These are phyloP conservation scores for Beris morrisii DNA, from an alignment of 2,888 invertebrate genomes.

Conservation along the genomic window DNA sequence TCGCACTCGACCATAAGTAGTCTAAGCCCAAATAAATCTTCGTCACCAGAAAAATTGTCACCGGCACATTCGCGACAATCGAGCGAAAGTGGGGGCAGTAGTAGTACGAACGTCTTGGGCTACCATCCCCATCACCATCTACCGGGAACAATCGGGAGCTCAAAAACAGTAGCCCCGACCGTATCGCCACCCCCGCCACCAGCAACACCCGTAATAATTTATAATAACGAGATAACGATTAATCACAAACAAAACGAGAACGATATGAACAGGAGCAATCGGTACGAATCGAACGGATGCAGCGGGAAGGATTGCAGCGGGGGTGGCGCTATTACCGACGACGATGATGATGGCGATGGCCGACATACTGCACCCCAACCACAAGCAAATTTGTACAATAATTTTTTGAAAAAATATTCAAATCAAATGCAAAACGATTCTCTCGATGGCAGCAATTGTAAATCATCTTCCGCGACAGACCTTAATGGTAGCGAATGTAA, in stretches of 20 bases:
- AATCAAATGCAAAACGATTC: conserved; percentile 38
- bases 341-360: conserved; percentile 36
- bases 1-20: conserved; percentile 32
- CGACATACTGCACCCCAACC: conserved; percentile 36
- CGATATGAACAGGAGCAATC: conserved; percentile 53
- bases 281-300: conserved; percentile 41
- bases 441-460: conserved; percentile 38
- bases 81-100: conserved; percentile 38
- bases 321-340: conserved; percentile 19
- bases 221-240: conserved; percentile 41
- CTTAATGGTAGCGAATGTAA: conserved; percentile 30
- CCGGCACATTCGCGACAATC: conserved; percentile 40
- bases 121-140: conserved; percentile 9
- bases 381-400: conserved; percentile 32
- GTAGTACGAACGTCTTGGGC: conserved; percentile 28
- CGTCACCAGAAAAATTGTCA: conserved; percentile 39
- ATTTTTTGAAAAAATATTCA: conserved; percentile 37
- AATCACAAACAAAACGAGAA: conserved; percentile 50
- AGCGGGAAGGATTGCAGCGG: conserved; percentile 39
- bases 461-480: conserved; percentile 14
- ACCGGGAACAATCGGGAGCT: conserved; percentile 43
- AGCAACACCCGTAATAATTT: conserved; percentile 40
- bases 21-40: conserved; percentile 39
- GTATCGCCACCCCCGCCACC: conserved; percentile 46
- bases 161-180: conserved; percentile 14